Base-by-base conservation (phyloP, 2,888 invertebrate species). In the Acronicta leporina region DNA sequence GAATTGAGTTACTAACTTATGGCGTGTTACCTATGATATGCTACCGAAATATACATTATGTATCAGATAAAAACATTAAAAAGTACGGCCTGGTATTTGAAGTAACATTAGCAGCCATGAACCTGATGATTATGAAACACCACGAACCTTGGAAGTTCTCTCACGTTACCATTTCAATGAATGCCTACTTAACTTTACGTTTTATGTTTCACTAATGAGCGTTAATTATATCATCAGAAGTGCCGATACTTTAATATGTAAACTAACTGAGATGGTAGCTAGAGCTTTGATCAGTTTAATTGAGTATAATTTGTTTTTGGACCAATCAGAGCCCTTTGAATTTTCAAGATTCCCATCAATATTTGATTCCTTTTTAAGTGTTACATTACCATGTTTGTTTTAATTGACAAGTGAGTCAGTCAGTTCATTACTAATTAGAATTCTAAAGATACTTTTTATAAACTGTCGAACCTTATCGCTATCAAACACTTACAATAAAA, bases 151-250 rank as follows among this genome's bases (percentile, higher is more conserved):
- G 71, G 57, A 61, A 69, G 64, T 59, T 71, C 68, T 75, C 74
- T 75, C 75, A 74, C 77, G 77, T 61, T 77, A 74, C 75, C 57
- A 72, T 79, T 75, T 72, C 68, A 73, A 75, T 73, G 60, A 69
- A 75, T 73, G 70, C 59, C 61, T 56, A 53, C 67, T 75, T 71
- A 73, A 74, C 75, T 65, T 72, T 55, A 62, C 65, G 61, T 62
- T 77, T 74, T 71, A 81, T 80, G 77, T 80, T 80, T 75, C 63
- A 75, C 81, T 88, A 88, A 91, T 87, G 83, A 86, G 81, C 74
- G 71, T 81, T 84, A 85, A 88, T 89, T 86, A 85, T 84, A 82
- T 85, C 83, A 85, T 85, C 77, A 80, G 73, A 84, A 75, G 77
- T 75, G 80, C 80, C 84, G 81, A 73, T 77, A 79, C 72, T 78